These are phyloP conservation scores for Cairina moschata DNA, from an alignment of 2,113 vertebrate genomes.

Conservation along the genomic window DNA sequence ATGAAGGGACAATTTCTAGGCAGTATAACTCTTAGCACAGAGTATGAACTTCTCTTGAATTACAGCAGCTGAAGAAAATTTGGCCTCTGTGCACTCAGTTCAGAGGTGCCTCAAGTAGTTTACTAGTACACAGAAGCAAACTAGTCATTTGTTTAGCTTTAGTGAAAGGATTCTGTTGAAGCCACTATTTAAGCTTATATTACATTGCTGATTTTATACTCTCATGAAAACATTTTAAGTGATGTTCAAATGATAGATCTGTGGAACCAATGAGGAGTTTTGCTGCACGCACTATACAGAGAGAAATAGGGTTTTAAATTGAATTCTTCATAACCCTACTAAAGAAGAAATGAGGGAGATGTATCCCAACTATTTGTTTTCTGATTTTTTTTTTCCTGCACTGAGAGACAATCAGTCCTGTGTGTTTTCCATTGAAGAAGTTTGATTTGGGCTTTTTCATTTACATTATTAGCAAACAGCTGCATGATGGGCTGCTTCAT, in stretches of 20 bases:
- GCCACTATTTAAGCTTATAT: not conserved
- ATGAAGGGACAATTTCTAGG: not conserved
- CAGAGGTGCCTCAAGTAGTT: not conserved
- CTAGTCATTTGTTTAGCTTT: not conserved
- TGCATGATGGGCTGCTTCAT: slow-evolving; percentile 45
- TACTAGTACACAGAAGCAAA: not conserved
- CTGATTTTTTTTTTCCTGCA: not conserved
- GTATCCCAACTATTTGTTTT: not conserved
- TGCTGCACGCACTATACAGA: not conserved
- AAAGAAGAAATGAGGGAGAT: not conserved
- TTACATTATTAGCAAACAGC: slow-evolving; percentile 12
- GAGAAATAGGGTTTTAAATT: not conserved
- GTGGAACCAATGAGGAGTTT: not conserved
- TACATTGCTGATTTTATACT: not conserved
- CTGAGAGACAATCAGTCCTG: not conserved
- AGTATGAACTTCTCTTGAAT: not conserved
- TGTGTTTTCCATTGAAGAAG: slow-evolving; percentile 22
- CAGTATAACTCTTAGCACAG: not conserved
- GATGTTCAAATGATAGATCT: not conserved
- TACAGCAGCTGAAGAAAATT: not conserved
- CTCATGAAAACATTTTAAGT: not conserved
- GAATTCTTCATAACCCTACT: not conserved
- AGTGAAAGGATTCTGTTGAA: not conserved
- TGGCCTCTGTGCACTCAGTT: not conserved
- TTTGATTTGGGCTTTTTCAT: slow-evolving; percentile 22